A percentile compares a stretch with the other conserved stretches of the same genome.
These are phyloP conservation scores for Orthosia gothica DNA, from an alignment of 2,888 invertebrate genomes.

Conservation along the genomic window DNA sequence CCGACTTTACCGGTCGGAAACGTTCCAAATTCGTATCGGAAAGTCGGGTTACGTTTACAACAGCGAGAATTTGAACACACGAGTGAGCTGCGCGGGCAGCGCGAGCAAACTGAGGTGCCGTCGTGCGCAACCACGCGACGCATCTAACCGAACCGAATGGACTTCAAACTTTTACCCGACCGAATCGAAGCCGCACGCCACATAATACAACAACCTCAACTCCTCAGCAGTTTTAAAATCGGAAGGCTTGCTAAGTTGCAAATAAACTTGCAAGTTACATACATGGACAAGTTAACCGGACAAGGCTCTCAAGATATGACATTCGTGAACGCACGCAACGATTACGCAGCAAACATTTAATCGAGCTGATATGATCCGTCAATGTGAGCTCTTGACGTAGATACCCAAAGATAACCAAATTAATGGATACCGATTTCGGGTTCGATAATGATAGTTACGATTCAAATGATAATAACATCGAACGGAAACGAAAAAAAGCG, in stretches of 20 bases:
- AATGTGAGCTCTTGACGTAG: conserved; percentile 64
- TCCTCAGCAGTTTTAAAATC: conserved; percentile 75
- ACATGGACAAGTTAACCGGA: conserved; percentile 85
- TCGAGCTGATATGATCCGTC: conserved; percentile 73
- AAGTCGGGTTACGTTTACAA: conserved; percentile 72
- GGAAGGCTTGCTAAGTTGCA: conserved; percentile 84
- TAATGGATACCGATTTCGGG: conserved; percentile 57
- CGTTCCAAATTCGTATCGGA: conserved; percentile 87
- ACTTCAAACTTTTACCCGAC: conserved; percentile 89
- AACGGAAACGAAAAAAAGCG: conserved; percentile 56
- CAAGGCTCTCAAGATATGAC: conserved; percentile 86
- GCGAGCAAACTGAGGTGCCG: conserved; percentile 88
- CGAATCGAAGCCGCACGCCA: conserved; percentile 78
- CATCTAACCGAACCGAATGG: conserved; percentile 83
- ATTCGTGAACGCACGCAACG: conserved; percentile 80
- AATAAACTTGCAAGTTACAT: conserved; percentile 85
- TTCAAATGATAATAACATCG: conserved; percentile 53
- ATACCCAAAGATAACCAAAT: conserved; percentile 71
- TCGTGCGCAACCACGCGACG: conserved; percentile 83
- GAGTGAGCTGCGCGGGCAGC: conserved; percentile 89
- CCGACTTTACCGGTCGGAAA: conserved; percentile 88
- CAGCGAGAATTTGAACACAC: conserved; percentile 76
- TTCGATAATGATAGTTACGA: conserved; percentile 60
- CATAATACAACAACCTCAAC: conserved; percentile 65
- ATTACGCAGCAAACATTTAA: conserved; percentile 78